These are phyloP conservation scores for Drosophila santomea DNA, from an alignment of 1,140 invertebrate species.

Conservation along the genomic window DNA sequence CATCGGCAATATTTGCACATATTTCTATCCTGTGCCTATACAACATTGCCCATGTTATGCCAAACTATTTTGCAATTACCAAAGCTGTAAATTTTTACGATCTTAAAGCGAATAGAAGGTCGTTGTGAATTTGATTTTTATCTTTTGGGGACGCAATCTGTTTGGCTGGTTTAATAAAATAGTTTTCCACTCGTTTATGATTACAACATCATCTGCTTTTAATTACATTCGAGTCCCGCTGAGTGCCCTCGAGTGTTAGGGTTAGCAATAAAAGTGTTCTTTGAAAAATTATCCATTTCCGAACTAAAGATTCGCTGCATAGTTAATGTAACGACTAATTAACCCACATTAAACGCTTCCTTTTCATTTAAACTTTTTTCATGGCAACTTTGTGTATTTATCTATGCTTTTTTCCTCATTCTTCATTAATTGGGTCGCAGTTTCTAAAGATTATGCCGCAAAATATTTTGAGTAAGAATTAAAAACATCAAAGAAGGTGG, in stretches of 20 bases:
- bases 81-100: slow-evolving; percentile 74
- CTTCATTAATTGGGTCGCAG: slow-evolving; percentile 30
- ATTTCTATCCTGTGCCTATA: slow-evolving; percentile 2
- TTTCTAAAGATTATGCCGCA: slow-evolving; percentile 12
- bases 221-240: slow-evolving; percentile 38
- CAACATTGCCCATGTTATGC: slow-evolving; percentile 16
- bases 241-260: not conserved
- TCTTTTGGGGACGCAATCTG: slow-evolving; percentile 10
- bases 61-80: slow-evolving; percentile 78
- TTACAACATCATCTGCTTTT: slow-evolving; percentile 53
- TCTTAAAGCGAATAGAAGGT: slow-evolving; percentile 15
- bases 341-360: not conserved
- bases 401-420: slow-evolving; percentile 15
- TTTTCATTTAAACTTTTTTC: slow-evolving; percentile 2
- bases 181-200: slow-evolving; percentile 60
- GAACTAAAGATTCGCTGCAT: no score
- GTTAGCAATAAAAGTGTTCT: no score
- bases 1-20: slow-evolving; percentile 49
- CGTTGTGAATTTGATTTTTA: slow-evolving; percentile 7
- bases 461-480: slow-evolving; percentile 20
- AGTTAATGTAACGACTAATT: not conserved
- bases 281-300: not conserved
- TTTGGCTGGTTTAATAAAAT: slow-evolving; percentile 42
- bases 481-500: not conserved
- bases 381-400: slow-evolving; percentile 15